Evolutionary conservation across 2,797 vertebrate genomes (phyloP).

Genomic region (Botia almorhae): DNA sequence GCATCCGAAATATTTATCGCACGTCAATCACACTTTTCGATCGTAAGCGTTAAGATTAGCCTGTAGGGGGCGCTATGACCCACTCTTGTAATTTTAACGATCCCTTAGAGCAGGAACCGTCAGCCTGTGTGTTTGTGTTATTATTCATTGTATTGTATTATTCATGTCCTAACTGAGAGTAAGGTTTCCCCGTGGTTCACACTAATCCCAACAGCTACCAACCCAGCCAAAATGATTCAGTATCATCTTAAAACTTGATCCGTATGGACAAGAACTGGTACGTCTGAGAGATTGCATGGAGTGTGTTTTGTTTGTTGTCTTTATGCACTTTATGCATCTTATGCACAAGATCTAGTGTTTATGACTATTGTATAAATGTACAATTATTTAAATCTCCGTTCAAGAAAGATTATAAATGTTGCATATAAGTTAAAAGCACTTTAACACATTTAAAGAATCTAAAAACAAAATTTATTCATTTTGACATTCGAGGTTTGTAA

Average conservation of each 20-base stretch:
- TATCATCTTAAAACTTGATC: constrained; percentile 77
- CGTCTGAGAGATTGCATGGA: neutral
- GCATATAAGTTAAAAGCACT: neutral
- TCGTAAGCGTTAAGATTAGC: constrained; percentile 10
- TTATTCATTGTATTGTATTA: constrained; percentile 70
- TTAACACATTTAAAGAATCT: too few species aligned
- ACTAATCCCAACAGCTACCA: constrained; percentile 68
- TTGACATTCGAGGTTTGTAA: neutral
- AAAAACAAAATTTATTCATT: neutral
- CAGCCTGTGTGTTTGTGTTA: neutral
- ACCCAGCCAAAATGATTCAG: constrained; percentile 79
- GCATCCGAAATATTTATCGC: neutral
- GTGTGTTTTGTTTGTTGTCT: constrained; percentile 22
- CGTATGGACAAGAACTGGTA: constrained; percentile 9
- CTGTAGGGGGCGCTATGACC: constrained; percentile 77
- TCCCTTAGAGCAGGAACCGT: neutral
- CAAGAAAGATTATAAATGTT: neutral
- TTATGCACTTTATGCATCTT: constrained; percentile 25
- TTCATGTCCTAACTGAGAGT: constrained; percentile 78
- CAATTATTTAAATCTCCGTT: neutral
- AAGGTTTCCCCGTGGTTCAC: constrained; percentile 72
- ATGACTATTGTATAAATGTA: neutral
- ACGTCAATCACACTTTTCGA: neutral
- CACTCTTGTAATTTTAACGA: constrained; percentile 44
- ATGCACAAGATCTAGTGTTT: constrained; percentile 26